These are phyloP conservation scores for Lepidocyrtinus sp. DNA, from an alignment of 2,888 invertebrate genomes.

Conservation along the genomic window DNA sequence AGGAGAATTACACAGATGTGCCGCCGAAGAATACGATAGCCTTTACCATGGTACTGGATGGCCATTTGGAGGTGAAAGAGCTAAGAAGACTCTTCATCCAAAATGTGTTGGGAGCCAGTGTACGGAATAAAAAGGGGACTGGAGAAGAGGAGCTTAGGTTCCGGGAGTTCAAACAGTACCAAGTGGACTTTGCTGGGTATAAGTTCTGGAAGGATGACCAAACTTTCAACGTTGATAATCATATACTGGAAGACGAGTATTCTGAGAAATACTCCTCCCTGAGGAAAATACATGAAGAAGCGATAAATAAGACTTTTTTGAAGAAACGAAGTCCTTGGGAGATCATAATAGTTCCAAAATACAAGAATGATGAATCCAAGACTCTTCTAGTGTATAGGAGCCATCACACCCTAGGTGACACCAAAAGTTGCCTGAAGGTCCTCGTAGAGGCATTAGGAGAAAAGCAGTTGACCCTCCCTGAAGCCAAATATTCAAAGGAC, in stretches of 20 bases:
- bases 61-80: background rate
- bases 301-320: slow-evolving; percentile 4
- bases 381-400: background rate
- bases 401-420: slow-evolving; percentile 31
- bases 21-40: slow-evolving; percentile 27
- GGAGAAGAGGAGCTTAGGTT: slow-evolving; percentile 23
- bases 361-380: background rate
- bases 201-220: slow-evolving; percentile 36
- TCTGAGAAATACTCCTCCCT: background rate
- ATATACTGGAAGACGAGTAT: slow-evolving; percentile 15
- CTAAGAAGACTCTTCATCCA: slow-evolving; percentile 19
- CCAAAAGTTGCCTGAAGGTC: slow-evolving; percentile 18
- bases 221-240: slow-evolving; percentile 22
- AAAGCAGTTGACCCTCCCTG: slow-evolving; percentile 24
- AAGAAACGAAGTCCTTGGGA: slow-evolving; percentile 37
- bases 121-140: slow-evolving; percentile 17
- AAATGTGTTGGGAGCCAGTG: slow-evolving; percentile 34
- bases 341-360: slow-evolving; percentile 11
- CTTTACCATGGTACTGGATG: slow-evolving; percentile 36
- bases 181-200: slow-evolving; percentile 21
- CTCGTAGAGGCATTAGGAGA: slow-evolving; percentile 37
- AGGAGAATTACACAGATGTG: background rate
- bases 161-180: slow-evolving; percentile 34
- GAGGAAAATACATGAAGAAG: slow-evolving; percentile 21
- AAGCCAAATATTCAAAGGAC: background rate